phyloP scores from a whole-genome alignment of 2,113 vertebrate genomes.

The Tamias sibiricus region DNA sequence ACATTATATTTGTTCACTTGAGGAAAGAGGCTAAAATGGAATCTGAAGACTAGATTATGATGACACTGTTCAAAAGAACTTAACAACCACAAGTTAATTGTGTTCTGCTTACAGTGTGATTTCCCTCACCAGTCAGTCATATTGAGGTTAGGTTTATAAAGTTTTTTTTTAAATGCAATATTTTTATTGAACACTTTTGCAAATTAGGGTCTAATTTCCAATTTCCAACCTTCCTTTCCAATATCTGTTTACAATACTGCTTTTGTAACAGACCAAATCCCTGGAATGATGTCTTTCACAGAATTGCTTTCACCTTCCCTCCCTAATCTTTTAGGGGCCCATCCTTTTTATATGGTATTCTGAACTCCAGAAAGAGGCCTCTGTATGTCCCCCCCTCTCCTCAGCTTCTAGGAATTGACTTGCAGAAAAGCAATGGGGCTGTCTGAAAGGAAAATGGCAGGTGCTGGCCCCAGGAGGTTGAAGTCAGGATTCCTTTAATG shows the following conservation, averaged over 20 bases:
- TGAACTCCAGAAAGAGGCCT: too few relatives aligned
- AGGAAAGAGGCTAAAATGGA: neutral
- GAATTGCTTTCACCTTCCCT: too few relatives aligned
- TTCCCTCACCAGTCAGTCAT: neutral
- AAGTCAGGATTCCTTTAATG: neutral
- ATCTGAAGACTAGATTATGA: neutral
- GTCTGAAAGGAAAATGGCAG: neutral
- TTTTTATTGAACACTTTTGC: conserved; percentile 16
- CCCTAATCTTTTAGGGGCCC: too few relatives aligned
- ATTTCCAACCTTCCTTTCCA: too few relatives aligned
- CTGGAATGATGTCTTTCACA: too few relatives aligned
- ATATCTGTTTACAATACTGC: neutral
- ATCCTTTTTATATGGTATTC: too few relatives aligned
- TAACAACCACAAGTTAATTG: neutral
- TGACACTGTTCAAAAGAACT: neutral
- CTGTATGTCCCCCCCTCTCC: too few relatives aligned
- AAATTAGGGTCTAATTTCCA: too few relatives aligned
- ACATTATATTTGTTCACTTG: neutral
- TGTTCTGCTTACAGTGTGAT: neutral
- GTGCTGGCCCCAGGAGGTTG: too few relatives aligned
- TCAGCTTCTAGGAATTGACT: too few relatives aligned
- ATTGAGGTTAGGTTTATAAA: neutral
- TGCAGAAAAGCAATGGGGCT: neutral
- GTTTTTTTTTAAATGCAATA: conserved; percentile 4
- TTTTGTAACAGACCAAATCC: neutral